A percentile compares a stretch with the other conserved stretches of the same genome.
Evolutionary conservation across 2,797 vertebrate genomes (phyloP).

Genomic region (Bucorvus abyssinicus): DNA sequence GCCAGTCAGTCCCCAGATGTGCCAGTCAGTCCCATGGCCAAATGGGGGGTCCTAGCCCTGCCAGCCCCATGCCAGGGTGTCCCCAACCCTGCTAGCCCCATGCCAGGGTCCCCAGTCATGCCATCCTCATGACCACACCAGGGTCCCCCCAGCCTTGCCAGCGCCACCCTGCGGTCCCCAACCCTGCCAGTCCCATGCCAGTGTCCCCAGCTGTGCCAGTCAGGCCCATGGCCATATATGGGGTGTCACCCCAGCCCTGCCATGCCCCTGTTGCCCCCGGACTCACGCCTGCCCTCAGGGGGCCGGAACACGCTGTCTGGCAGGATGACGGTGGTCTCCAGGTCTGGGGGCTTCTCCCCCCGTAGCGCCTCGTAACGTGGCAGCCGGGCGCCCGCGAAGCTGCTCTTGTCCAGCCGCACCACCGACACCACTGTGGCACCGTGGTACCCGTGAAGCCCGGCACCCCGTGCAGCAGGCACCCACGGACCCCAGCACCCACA

Average conservation of each 20-base stretch:
- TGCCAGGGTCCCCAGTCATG: background rate
- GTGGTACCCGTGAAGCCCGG: rapidly evolving
- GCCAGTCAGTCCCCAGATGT: background rate
- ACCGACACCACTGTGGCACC: conserved; percentile 86
- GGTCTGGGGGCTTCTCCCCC: conserved; percentile 84
- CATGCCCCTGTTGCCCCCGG: rapidly evolving
- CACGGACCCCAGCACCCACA: background rate
- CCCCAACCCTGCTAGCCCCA: background rate
- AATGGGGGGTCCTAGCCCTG: background rate
- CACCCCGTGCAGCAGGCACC: background rate
- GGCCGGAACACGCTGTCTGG: conserved; percentile 86
- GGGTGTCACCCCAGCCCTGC: background rate
- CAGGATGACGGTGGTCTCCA: conserved; percentile 88
- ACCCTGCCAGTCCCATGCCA: no score
- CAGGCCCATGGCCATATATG: background rate
- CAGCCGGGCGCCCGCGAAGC: conserved; percentile 85
- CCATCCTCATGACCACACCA: background rate
- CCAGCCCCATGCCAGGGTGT: background rate
- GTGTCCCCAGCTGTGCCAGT: background rate
- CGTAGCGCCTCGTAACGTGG: conserved; percentile 87
- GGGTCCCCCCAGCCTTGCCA: no score
- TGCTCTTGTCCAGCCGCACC: conserved; percentile 89
- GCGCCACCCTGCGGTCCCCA: background rate
- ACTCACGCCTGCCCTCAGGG: conserved; percentile 74
- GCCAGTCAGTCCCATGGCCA: background rate